Base-by-base conservation (phyloP, 2,888 invertebrate species). In the Clivina fossor region DNA sequence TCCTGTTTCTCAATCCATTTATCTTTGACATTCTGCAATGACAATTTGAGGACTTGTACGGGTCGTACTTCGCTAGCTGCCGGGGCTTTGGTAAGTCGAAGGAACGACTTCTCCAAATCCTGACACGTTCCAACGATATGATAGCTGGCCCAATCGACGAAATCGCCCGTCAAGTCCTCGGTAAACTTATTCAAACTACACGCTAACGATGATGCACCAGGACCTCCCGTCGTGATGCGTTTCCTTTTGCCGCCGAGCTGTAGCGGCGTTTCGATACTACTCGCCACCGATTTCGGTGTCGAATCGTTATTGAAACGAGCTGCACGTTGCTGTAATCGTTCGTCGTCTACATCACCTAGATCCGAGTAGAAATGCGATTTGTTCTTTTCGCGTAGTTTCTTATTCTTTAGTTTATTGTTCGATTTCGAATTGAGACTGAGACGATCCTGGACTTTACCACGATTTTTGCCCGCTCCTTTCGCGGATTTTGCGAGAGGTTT, bases 1-100 rank as follows among this genome's bases (percentile, higher is more conserved):
- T 99, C 96, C 69, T 88, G 88, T 67, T 88, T 91, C 55, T 84
- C 80, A 62, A 87, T 82, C 95, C 98, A 99, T 67, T 88, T 86
- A 38, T 85, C 81, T 75, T 96, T 94, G 8, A 98, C 96, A 78
- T 91, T 88, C 69, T 83, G 84, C 68, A 99, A 80, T 38, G 98
- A 90, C 70, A 83, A 84, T 65, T 80, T 80, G 58, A 99, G 81
- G 41, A 99, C 86, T 70, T 85, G 80, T 65, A 90, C 85, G 63
- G 99, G 98, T 60, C 99, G 83, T 58, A 99, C 93, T 71, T 91
- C 90, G 71, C 87, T 84, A 37, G 94, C 83, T 71, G 92, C 89
- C 49, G 98, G 97, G 63, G 96, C 96, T 85, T 94, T 84, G 26
- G 99, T 99, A 51, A 99, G 80, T 66, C 99, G 83, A 64, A 99